phyloP scores from a whole-genome alignment of 2,888 invertebrate genomes.

The Meiosimyza decipiens region DNA sequence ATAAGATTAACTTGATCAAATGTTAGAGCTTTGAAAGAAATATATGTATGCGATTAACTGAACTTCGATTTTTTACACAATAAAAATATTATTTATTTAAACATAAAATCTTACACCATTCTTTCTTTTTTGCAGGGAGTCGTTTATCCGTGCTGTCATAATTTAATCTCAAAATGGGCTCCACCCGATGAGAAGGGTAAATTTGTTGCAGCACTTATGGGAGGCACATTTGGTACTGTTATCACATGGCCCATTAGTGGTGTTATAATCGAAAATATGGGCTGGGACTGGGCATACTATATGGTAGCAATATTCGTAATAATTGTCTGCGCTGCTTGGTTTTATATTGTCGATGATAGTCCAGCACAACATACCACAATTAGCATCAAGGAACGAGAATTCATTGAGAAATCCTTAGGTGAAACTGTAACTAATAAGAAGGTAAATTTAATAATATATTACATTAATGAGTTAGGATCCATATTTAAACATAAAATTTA shows the following conservation, averaged over 20 bases:
- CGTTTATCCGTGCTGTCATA: constrained; percentile 59
- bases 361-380: constrained; percentile 75
- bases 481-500: constrained; percentile 5
- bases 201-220: constrained; percentile 78
- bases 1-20: too few relatives aligned
- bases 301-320: constrained; percentile 71
- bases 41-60: too few relatives aligned
- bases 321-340: constrained; percentile 72
- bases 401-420: constrained; percentile 73
- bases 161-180: constrained; percentile 77
- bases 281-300: constrained; percentile 78
- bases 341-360: constrained; percentile 73
- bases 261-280: constrained; percentile 71
- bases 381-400: constrained; percentile 72
- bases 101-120: neutral
- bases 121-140: constrained; percentile 48
- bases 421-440: constrained; percentile 70
- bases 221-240: constrained; percentile 78
- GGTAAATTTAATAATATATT: constrained; percentile 61
- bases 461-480: neutral
- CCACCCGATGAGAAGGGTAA: constrained; percentile 81
- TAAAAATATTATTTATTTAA: neutral
- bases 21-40: too few relatives aligned
- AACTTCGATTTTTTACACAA: too few relatives aligned
- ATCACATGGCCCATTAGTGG: constrained; percentile 78